A percentile compares a stretch with the other conserved stretches of the same genome.
Evolutionary conservation across 2,888 invertebrate species (phyloP).

Genomic region (Pimpla rufipes): DNA sequence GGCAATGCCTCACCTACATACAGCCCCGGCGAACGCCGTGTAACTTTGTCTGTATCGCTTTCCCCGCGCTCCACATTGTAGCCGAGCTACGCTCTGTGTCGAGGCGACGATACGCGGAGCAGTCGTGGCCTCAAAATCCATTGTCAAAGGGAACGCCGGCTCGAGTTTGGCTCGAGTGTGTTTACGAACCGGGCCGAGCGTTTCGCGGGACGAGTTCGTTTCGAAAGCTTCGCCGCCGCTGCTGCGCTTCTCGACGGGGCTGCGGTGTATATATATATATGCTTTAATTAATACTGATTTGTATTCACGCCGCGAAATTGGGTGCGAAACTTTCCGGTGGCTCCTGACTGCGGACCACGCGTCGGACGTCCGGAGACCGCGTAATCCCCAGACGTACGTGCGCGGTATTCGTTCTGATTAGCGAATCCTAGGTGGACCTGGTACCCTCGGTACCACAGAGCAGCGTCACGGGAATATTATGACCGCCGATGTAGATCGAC

Average conservation of each 20-base stretch:
- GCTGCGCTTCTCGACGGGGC: conserved; percentile 30
- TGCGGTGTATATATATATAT: conserved; percentile 35
- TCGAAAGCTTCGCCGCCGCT: conserved; percentile 34
- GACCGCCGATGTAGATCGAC: not conserved
- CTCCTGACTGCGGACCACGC: conserved; percentile 39
- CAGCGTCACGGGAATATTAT: not conserved
- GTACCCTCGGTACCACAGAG: not conserved
- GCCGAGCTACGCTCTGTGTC: not conserved
- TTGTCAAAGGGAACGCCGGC: conserved; percentile 30
- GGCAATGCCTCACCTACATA: conserved; percentile 27
- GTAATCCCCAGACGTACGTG: conserved; percentile 50
- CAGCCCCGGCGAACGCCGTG: not conserved
- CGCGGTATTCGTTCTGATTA: conserved; percentile 49
- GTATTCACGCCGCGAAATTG: conserved; percentile 65
- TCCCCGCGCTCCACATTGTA: conserved; percentile 24
- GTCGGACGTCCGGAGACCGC: conserved; percentile 31
- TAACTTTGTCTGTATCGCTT: conserved; percentile 31
- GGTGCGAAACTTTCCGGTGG: conserved; percentile 51
- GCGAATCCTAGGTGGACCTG: conserved; percentile 17
- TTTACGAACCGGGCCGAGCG: conserved; percentile 18
- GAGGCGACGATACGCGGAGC: conserved; percentile 28
- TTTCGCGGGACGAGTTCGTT: conserved; percentile 40
- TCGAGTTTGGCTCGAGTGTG: conserved; percentile 42
- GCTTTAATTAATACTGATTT: conserved; percentile 66
- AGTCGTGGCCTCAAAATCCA: conserved; percentile 41